A percentile compares a stretch with the other conserved stretches of the same genome.
Conservation (phyloP, 2,888 invertebrate genomes). For the Bombylius major region DNA sequence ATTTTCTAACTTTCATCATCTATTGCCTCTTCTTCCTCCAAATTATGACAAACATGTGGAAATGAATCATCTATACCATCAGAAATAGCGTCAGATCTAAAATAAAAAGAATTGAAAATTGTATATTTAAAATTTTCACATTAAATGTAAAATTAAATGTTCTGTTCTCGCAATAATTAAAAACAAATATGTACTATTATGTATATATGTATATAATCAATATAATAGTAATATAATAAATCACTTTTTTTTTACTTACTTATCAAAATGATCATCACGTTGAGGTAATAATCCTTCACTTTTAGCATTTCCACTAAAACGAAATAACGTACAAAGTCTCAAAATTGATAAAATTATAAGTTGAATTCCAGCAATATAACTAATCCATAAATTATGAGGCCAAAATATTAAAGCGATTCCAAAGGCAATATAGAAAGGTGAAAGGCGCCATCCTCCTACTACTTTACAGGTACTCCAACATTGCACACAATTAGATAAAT, state of each 20-base stretch:
- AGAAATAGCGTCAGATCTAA: conserved; percentile 25
- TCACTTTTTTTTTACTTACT: conserved; percentile 18
- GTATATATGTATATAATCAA: too few species aligned
- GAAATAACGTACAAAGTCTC: conserved; percentile 31
- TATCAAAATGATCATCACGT: conserved; percentile 29
- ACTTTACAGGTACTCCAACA: conserved; percentile 26
- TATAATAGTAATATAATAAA: too few species aligned
- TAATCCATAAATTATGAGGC: conserved; percentile 40
- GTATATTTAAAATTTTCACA: too few species aligned
- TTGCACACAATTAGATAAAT: conserved; percentile 23
- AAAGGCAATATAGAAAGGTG: conserved; percentile 28
- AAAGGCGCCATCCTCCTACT: conserved; percentile 30
- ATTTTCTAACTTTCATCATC: conserved; percentile 29
- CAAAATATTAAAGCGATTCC: conserved; percentile 30
- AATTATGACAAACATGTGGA: conserved; percentile 24
- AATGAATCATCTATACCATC: conserved; percentile 29
- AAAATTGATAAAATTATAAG: conserved; percentile 37
- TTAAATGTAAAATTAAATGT: too few species aligned
- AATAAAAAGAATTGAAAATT: conserved; percentile 13
- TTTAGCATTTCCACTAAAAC: conserved; percentile 24
- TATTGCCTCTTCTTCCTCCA: conserved; percentile 29
- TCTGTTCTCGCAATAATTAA: too few species aligned
- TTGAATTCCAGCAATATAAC: conserved; percentile 39
- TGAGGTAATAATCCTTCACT: conserved; percentile 32
- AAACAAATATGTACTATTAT: too few species aligned